These are phyloP conservation scores for Lichenostomus cassidix DNA, from an alignment of 2,113 vertebrate species.

Conservation along the genomic window DNA sequence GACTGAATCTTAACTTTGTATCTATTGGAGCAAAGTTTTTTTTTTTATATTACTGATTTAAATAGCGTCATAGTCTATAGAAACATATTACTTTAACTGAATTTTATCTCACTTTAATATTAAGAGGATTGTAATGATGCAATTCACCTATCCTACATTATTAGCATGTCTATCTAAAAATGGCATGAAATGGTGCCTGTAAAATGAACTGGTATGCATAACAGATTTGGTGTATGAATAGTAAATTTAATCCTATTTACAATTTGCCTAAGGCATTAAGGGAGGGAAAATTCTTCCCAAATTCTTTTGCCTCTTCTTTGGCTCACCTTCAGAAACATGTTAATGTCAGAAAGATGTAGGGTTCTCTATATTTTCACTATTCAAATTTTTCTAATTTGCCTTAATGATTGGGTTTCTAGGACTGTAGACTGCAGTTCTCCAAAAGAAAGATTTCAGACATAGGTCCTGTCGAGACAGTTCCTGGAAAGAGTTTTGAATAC, in stretches of 20 bases:
- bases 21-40: not conserved
- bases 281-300: not conserved
- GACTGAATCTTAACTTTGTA: not conserved
- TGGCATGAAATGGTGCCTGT: not conserved
- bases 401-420: not conserved
- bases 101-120: not conserved
- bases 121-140: not conserved
- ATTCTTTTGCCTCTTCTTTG: not conserved
- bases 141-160: not conserved
- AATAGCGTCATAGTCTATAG: not conserved
- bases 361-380: not conserved
- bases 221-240: not conserved
- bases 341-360: not conserved
- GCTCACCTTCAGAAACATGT: not conserved
- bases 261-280: not conserved
- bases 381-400: not conserved
- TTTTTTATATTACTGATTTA: not conserved
- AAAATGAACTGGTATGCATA: not conserved
- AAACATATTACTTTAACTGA: not conserved
- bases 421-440: not conserved
- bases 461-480: not conserved
- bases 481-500: not conserved
- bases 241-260: not conserved
- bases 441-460: not conserved
- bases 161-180: not conserved